Conservation (phyloP, 2,888 invertebrate genomes). For the Eupithecia subfuscata region DNA sequence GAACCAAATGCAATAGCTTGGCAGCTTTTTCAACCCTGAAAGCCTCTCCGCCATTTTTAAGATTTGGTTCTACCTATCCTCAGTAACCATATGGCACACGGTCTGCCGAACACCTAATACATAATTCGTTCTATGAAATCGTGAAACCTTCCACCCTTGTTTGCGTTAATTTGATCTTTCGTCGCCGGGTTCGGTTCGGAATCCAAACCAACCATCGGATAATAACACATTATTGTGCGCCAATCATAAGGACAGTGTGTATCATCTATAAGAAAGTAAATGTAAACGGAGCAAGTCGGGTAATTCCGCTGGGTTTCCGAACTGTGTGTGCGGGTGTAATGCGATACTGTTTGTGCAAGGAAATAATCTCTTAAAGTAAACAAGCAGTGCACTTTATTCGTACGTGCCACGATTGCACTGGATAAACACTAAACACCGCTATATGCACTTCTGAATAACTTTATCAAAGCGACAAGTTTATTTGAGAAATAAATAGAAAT, state of each 20-base stretch:
- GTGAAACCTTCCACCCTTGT: neutral
- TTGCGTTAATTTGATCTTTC: too few species aligned
- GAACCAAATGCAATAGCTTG: too few species aligned
- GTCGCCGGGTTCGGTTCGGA: neutral
- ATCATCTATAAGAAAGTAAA: slow-evolving; percentile 59
- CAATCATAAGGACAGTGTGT: slow-evolving; percentile 47
- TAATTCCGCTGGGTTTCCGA: slow-evolving; percentile 66
- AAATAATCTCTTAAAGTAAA: slow-evolving; percentile 78
- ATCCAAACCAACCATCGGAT: neutral
- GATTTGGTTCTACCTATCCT: too few species aligned
- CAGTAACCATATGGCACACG: too few species aligned
- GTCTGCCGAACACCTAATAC: too few species aligned
- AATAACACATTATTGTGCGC: neutral
- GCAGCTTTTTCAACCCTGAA: too few species aligned
- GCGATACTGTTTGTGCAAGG: slow-evolving; percentile 70
- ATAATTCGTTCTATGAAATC: too few species aligned
- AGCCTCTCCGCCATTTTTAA: too few species aligned
- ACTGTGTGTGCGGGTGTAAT: slow-evolving; percentile 62
- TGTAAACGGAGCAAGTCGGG: slow-evolving; percentile 63
- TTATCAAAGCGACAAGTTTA: slow-evolving; percentile 43
- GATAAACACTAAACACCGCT: slow-evolving; percentile 35
- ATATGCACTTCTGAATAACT: slow-evolving; percentile 41
- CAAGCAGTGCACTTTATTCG: slow-evolving; percentile 73
- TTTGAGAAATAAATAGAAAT: slow-evolving; percentile 36
- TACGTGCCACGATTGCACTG: slow-evolving; percentile 60